phyloP scores from a whole-genome alignment of 2,888 invertebrate species.

The Eristalis tenax region DNA sequence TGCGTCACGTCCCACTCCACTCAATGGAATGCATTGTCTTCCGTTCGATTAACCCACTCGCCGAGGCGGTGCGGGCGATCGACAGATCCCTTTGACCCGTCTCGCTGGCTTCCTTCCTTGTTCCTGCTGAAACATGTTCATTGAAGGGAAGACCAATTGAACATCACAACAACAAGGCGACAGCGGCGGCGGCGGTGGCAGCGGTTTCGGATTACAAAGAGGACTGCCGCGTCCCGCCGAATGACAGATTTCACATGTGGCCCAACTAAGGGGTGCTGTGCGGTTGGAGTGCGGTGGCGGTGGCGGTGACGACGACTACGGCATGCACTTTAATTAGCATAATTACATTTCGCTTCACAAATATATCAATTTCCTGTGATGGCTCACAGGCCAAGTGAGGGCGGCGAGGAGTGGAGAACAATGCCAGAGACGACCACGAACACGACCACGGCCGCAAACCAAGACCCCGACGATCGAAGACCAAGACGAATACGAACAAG shows the following conservation, averaged over 20 bases:
- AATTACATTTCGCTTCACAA: slow-evolving; percentile 43
- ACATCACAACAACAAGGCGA: slow-evolving; percentile 3
- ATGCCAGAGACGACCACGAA: background rate
- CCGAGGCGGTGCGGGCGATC: background rate
- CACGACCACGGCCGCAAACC: background rate
- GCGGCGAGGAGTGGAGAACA: background rate
- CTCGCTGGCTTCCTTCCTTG: background rate
- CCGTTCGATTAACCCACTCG: slow-evolving; percentile 58
- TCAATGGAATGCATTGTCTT: slow-evolving; percentile 60
- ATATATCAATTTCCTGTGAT: slow-evolving; percentile 64
- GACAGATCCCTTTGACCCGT: too few relatives aligned
- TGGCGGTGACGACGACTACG: slow-evolving; percentile 26
- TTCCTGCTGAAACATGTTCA: slow-evolving; percentile 5
- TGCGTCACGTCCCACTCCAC: background rate
- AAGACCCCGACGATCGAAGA: slow-evolving; percentile 8
- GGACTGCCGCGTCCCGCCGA: slow-evolving; percentile 62
- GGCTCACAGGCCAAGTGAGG: slow-evolving; percentile 23
- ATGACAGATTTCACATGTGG: slow-evolving; percentile 51
- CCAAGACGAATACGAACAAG: background rate
- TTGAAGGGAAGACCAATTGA: background rate
- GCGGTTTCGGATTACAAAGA: slow-evolving; percentile 62
- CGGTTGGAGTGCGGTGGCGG: background rate
- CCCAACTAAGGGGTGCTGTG: background rate
- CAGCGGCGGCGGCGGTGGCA: background rate
- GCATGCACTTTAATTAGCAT: slow-evolving; percentile 66